Evolutionary conservation across 2,113 vertebrate species (phyloP).

Genomic region (Alethe diademata): DNA sequence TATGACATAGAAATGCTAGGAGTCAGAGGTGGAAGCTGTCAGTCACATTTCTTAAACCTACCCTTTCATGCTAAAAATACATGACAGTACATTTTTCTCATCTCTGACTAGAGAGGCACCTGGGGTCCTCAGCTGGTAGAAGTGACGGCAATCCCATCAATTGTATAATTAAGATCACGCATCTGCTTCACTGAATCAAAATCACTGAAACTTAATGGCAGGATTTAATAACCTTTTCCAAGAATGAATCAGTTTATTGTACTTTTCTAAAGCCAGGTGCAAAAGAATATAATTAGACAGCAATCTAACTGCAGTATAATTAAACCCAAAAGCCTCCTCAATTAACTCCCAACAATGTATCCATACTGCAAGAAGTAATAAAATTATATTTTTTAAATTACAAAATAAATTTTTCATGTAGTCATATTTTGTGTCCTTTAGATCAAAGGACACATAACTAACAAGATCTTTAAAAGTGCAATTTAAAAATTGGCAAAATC

Average conservation of each 20-base stretch:
- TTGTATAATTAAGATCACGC: not conserved
- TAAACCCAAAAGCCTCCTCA: not conserved
- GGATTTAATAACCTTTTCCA: conserved; percentile 11
- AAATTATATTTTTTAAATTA: not conserved
- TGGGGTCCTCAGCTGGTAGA: not conserved
- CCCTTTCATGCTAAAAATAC: conserved; percentile 46
- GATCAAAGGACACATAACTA: not conserved
- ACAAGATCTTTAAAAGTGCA: not conserved
- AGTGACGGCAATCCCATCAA: not conserved
- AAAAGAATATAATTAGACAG: not conserved
- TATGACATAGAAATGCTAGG: conserved; percentile 15
- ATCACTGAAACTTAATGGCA: not conserved
- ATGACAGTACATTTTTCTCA: not conserved
- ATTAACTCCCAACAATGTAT: not conserved
- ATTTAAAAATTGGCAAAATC: not conserved
- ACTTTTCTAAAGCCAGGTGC: conserved; percentile 20
- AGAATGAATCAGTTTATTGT: not conserved
- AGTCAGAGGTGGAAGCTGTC: conserved; percentile 50
- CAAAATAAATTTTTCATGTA: not conserved
- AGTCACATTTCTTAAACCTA: conserved; percentile 35
- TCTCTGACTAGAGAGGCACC: conserved; percentile 21
- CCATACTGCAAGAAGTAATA: not conserved
- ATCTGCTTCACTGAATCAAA: conserved; percentile 31
- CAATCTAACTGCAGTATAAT: not conserved
- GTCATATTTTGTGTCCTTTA: not conserved